These are phyloP conservation scores for Anneissia japonica DNA, from an alignment of 35 echinoderm and acorn worm species.

Conservation along the genomic window DNA sequence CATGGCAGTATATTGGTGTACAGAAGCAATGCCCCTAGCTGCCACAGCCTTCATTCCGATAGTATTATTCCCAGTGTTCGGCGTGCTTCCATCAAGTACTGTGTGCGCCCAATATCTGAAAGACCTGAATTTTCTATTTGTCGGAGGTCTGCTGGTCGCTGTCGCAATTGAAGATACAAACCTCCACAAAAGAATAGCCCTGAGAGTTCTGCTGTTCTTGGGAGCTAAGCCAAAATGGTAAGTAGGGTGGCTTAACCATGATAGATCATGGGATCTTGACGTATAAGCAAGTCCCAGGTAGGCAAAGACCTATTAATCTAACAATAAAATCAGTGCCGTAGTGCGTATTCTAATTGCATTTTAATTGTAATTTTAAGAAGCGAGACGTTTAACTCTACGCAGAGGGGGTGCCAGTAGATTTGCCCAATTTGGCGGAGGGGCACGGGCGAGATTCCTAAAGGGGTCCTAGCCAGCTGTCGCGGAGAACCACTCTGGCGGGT, in stretches of 20 bases:
- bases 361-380: too few relatives aligned
- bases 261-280: too few relatives aligned
- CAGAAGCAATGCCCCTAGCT: conserved; percentile 71
- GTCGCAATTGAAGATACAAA: conserved; percentile 80
- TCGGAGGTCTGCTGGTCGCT: conserved; percentile 78
- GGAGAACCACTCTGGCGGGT: too few relatives aligned
- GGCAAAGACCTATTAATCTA: too few relatives aligned
- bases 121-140: conserved; percentile 72
- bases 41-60: conserved; percentile 80
- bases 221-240: conserved; percentile 85
- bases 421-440: too few relatives aligned
- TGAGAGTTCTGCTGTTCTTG: conserved; percentile 59
- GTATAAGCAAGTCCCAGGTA: too few relatives aligned
- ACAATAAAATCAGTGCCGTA: too few relatives aligned
- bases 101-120: conserved; percentile 74
- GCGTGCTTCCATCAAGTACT: conserved; percentile 44
- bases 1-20: conserved; percentile 80
- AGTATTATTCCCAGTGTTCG: conserved; percentile 78
- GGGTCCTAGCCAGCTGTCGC: too few relatives aligned
- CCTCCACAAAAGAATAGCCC: conserved; percentile 79
- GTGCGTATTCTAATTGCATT: too few relatives aligned
- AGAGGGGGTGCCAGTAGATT: too few relatives aligned
- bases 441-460: too few relatives aligned
- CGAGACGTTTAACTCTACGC: too few relatives aligned
- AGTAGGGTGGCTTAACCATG: neutral